Evolutionary conservation across 2,797 vertebrate genomes (phyloP).

Genomic region (Rhinoraja longicauda): DNA sequence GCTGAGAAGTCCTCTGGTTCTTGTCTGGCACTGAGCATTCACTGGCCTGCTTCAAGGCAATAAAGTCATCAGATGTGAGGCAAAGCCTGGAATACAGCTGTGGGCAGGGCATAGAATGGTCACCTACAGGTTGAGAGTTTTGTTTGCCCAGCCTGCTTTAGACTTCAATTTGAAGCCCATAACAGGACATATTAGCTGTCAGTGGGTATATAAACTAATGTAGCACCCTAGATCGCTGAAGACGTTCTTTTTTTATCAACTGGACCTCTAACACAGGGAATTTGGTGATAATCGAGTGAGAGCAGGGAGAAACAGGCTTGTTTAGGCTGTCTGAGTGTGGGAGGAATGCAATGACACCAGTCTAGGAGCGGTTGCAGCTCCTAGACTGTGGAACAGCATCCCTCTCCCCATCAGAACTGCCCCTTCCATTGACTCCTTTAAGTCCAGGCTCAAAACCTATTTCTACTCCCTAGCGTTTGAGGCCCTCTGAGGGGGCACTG

Average conservation of each 20-base stretch:
- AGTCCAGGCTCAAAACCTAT: too few species aligned
- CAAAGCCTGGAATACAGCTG: too few species aligned
- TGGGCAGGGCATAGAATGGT: neutral
- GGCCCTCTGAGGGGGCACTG: too few species aligned
- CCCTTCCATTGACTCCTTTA: too few species aligned
- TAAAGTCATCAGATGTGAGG: neutral
- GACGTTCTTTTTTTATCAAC: neutral
- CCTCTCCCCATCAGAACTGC: too few species aligned
- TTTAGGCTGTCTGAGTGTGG: neutral
- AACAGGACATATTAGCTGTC: neutral
- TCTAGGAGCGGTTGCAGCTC: too few species aligned
- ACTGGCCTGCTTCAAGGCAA: neutral
- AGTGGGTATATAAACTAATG: neutral
- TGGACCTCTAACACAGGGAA: neutral
- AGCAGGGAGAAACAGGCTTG: neutral
- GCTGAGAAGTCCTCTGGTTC: neutral
- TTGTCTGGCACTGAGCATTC: neutral
- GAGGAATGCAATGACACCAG: neutral
- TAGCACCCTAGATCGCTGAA: neutral
- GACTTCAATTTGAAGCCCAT: neutral
- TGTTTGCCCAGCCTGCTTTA: neutral
- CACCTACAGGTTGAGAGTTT: neutral
- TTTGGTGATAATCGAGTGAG: neutral
- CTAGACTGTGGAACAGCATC: too few species aligned
- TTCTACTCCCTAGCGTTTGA: too few species aligned